Percentiles rank a stretch among this genome's conserved stretches.
These are phyloP conservation scores for Cirrhinus molitorella DNA, from an alignment of 2,797 vertebrate species.

Conservation along the genomic window DNA sequence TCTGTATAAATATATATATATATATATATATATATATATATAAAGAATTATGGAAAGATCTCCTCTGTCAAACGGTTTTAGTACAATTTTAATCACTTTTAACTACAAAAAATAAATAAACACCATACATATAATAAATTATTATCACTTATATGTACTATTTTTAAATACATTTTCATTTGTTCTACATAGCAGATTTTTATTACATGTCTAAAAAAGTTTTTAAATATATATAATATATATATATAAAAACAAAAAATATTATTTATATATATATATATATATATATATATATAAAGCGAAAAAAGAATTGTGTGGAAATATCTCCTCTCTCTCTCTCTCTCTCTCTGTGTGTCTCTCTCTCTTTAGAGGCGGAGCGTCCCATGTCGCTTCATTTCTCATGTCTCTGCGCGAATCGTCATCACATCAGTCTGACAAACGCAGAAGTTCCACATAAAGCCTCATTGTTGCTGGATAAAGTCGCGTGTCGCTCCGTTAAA, in stretches of 20 bases:
- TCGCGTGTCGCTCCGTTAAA: neutral
- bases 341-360: neutral
- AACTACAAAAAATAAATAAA: neutral
- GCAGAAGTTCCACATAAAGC: neutral
- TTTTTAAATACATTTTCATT: neutral
- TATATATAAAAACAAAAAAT: too few species aligned
- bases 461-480: neutral
- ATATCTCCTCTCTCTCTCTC: neutral
- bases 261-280: too few species aligned
- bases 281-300: too few species aligned
- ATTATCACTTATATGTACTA: neutral
- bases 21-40: too few species aligned
- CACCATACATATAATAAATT: too few species aligned
- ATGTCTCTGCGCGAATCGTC: neutral
- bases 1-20: too few species aligned
- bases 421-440: conserved; percentile 1
- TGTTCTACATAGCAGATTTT: neutral
- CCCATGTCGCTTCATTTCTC: conserved; percentile 2
- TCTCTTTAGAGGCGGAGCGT: conserved; percentile 33
- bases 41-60: too few species aligned
- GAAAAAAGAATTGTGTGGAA: neutral
- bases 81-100: neutral
- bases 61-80: neutral
- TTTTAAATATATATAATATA: neutral
- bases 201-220: neutral